Conservation (phyloP, 2,113 vertebrate genomes). For the Empidonax alnorum region DNA sequence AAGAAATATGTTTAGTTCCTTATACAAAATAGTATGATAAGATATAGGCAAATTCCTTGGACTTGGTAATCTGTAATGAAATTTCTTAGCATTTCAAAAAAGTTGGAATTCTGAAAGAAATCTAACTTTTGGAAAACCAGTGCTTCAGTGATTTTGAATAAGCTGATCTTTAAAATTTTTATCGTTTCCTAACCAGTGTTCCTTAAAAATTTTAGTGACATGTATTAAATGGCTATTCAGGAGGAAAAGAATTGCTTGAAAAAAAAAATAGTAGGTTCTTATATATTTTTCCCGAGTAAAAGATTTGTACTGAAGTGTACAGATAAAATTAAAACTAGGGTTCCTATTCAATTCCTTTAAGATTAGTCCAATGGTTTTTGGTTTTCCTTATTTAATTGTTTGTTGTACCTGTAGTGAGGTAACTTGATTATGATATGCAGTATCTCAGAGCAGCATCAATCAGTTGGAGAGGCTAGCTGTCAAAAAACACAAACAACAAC, state of each 20-base stretch:
- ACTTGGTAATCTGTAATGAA: neutral
- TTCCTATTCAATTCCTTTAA: neutral
- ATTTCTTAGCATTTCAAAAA: neutral
- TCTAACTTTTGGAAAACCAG: neutral
- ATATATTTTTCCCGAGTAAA: neutral
- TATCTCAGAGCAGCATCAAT: neutral
- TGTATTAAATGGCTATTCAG: neutral
- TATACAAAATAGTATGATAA: neutral
- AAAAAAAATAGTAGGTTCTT: neutral
- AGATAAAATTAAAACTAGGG: neutral
- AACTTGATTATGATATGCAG: neutral
- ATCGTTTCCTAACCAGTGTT: neutral
- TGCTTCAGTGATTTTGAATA: neutral
- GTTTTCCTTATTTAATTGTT: neutral
- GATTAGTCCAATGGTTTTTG: neutral
- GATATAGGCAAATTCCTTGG: accelerated
- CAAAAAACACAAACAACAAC: no score
- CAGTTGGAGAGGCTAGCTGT: neutral
- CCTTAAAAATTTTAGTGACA: neutral
- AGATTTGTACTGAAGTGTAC: neutral
- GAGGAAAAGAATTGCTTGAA: neutral
- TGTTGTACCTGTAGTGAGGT: neutral
- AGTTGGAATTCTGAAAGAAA: neutral
- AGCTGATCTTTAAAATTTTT: neutral
- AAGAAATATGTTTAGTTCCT: neutral